A percentile compares a stretch with the other conserved stretches of the same genome.
phyloP scores from a whole-genome alignment of 2,113 vertebrate genomes.

The Forbesichthys papilliferus region DNA sequence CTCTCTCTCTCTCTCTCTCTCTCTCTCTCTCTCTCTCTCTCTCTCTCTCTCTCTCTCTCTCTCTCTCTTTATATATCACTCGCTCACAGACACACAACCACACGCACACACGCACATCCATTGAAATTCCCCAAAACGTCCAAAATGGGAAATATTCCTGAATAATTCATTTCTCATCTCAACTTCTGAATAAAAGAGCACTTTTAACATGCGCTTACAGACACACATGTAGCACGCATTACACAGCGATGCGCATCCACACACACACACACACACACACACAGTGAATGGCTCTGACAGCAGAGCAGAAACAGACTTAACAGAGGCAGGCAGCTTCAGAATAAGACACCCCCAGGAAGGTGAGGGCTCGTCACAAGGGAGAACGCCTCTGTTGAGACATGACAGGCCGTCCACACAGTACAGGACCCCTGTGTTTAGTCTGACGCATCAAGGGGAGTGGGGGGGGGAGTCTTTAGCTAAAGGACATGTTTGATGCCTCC shows the following conservation, averaged over 20 bases:
- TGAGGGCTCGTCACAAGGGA: constrained; percentile 66
- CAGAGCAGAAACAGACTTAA: constrained; percentile 60
- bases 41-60: neutral
- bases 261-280: constrained; percentile 20
- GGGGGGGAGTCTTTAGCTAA: too few relatives aligned
- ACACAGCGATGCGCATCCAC: neutral
- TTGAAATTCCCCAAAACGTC: constrained; percentile 63
- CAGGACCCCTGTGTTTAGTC: constrained; percentile 49
- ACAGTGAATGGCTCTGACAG: constrained; percentile 53
- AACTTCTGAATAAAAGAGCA: constrained; percentile 67
- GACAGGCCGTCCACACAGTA: constrained; percentile 62
- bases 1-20: neutral
- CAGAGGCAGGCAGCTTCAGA: constrained; percentile 58
- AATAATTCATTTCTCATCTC: constrained; percentile 74
- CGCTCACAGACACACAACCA: constrained; percentile 4
- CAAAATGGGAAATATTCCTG: constrained; percentile 63
- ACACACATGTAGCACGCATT: constrained; percentile 13
- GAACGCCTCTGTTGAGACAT: constrained; percentile 57
- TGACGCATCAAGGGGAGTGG: constrained; percentile 21
- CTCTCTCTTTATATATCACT: constrained; percentile 27
- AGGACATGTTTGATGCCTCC: too few relatives aligned
- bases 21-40: constrained; percentile 14
- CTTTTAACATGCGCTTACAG: constrained; percentile 66
- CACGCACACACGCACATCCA: constrained; percentile 25
- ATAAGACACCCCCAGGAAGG: constrained; percentile 50